A percentile compares a stretch with the other conserved stretches of the same genome.
phyloP scores from a whole-genome alignment of 2,797 vertebrate genomes.

The Coracias cyanogaster region DNA sequence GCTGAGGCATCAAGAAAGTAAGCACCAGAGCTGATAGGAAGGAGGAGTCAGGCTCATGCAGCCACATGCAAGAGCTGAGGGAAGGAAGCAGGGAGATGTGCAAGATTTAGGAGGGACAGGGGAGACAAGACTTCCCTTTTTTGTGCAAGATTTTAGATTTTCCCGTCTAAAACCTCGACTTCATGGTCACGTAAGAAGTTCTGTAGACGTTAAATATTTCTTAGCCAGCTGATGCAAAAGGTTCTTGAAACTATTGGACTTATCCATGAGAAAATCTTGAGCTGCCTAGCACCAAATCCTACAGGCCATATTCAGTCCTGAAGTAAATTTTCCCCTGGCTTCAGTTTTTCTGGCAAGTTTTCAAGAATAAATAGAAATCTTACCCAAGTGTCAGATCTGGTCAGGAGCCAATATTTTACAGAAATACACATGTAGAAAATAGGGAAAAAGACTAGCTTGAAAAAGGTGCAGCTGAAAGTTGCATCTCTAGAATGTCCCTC shows the following conservation, averaged over 20 bases:
- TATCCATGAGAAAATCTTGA: background rate
- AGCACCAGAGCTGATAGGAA: background rate
- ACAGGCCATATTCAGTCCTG: background rate
- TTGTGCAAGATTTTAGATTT: background rate
- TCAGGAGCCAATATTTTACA: conserved; percentile 21
- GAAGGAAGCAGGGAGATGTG: background rate
- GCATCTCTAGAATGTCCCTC: background rate
- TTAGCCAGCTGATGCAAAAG: background rate
- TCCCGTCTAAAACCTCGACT: background rate
- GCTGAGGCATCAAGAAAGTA: background rate
- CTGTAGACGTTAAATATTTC: background rate
- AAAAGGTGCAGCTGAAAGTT: background rate
- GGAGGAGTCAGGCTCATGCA: background rate
- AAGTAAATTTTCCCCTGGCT: background rate
- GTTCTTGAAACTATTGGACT: background rate
- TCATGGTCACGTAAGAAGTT: background rate
- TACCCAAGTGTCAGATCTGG: conserved; percentile 25
- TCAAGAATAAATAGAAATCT: conserved; percentile 20
- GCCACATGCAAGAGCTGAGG: background rate
- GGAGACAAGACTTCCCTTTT: background rate
- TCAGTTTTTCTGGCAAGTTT: conserved; percentile 7
- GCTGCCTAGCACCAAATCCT: background rate
- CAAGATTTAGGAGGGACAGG: background rate
- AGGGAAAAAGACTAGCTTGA: background rate
- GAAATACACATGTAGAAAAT: conserved; percentile 13